phyloP scores from a whole-genome alignment of 1,140 invertebrate species.

The Hylaeus volcanicus region DNA sequence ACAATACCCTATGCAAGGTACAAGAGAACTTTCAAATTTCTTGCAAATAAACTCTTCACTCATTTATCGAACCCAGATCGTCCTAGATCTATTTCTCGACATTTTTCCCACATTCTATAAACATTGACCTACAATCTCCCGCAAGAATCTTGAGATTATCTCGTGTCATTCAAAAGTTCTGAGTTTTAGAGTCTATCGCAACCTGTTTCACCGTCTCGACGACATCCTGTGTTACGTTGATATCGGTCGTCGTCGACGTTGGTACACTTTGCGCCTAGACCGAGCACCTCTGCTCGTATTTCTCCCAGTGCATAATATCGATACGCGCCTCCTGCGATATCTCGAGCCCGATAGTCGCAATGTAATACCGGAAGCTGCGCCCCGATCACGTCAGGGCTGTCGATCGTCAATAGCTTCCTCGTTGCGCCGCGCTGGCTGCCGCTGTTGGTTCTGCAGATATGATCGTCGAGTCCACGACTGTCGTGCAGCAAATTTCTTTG shows the following conservation, averaged over 20 bases:
- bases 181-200: neutral
- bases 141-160: too few relatives aligned
- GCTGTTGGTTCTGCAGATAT: slow-evolving; percentile 29
- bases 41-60: too few relatives aligned
- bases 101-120: too few relatives aligned
- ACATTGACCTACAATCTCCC: too few relatives aligned
- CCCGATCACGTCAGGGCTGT: slow-evolving; percentile 47
- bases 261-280: slow-evolving; percentile 37
- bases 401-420: slow-evolving; percentile 53
- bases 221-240: slow-evolving; percentile 32
- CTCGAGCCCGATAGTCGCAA: slow-evolving; percentile 40
- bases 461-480: slow-evolving; percentile 18
- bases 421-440: slow-evolving; percentile 19
- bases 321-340: slow-evolving; percentile 41
- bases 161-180: too few relatives aligned
- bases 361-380: slow-evolving; percentile 57
- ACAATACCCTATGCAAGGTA: too few relatives aligned
- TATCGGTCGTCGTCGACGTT: slow-evolving; percentile 28
- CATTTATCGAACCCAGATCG: too few relatives aligned
- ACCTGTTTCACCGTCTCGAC: slow-evolving; percentile 27
- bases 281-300: slow-evolving; percentile 36
- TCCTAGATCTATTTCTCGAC: too few relatives aligned
- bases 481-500: slow-evolving; percentile 46
- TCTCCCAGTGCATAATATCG: slow-evolving; percentile 48
- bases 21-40: too few relatives aligned